Base-by-base conservation (phyloP, 2,888 invertebrate genomes). In the Tachystola acroxantha region DNA sequence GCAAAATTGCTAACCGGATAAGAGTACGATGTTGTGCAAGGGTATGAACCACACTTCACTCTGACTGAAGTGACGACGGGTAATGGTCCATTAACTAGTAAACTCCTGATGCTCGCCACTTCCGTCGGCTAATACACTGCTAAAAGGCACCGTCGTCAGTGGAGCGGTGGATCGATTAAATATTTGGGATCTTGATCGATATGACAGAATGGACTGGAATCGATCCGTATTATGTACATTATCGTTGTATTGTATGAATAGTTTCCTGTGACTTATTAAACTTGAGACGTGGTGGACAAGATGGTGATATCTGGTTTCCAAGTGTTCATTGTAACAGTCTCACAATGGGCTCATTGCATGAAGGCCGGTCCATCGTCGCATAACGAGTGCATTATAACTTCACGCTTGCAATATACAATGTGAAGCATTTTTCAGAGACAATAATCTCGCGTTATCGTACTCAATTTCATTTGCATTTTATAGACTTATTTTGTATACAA, bases 291-390 rank as follows among this genome's bases (percentile, higher is more conserved):
- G 46, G 52, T 56, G 60, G 58, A 73, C 64, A 74, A 78, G 77
- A 74, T 62, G 68, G 54, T 58, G 63, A 64, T 78, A 79, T 85
- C 79, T 71, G 68, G 74, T 86, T 84, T 73, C 82, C 64, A 68
- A 75, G 72, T 73, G 73, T 64, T 68, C 79, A 79, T 82, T 84
- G 81, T 81, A 72, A 45, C 57, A 57, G 49, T 51, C 49, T 45
- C 55, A 57, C 79, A 84, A 84, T 81, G 68, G 71, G 59, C 58
- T 70, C 67, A 71, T 75, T 70, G 77, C 69, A 72, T 77, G 82
- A 84, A 86, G 86, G 86, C 65, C 80, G 74, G 67, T 52, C 63
- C 69, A 73, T 48, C 74, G 54, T 67, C 64, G 79, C 76, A 76
- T 78, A 78, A 82, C 74, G 72, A 67, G 63, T 69, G 75, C 74